A percentile compares a stretch with the other conserved stretches of the same genome.
Evolutionary conservation across 2,797 vertebrate species (phyloP).

Genomic region (Aphelocoma californica): DNA sequence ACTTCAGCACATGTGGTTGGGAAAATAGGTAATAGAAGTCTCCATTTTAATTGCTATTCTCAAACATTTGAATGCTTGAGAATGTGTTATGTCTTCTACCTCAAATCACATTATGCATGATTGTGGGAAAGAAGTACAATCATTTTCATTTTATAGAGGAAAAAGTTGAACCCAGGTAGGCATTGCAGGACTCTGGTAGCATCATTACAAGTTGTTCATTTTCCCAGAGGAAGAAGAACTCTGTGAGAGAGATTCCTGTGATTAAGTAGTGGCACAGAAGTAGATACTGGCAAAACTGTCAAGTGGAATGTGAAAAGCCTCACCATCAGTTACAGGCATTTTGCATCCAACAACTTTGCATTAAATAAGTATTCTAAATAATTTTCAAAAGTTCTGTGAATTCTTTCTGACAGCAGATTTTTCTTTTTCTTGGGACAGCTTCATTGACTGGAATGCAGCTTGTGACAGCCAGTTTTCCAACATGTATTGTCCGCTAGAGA

Average conservation of each 20-base stretch:
- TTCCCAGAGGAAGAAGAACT: not conserved
- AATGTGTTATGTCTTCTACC: not conserved
- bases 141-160: not conserved
- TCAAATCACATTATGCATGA: not conserved
- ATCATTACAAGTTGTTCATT: not conserved
- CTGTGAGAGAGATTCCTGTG: not conserved
- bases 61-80: not conserved
- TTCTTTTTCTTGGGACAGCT: constrained; percentile 58
- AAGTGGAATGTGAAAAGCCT: not conserved
- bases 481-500: constrained; percentile 76
- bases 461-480: constrained; percentile 78
- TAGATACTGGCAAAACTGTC: not conserved
- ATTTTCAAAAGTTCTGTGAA: not conserved
- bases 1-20: not conserved
- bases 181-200: not conserved
- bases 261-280: not conserved
- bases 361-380: not conserved
- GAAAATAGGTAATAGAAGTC: not conserved
- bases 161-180: not conserved
- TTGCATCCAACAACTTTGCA: not conserved
- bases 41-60: not conserved
- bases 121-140: not conserved
- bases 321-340: not conserved
- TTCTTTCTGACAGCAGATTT: constrained; percentile 24
- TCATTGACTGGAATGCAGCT: constrained; percentile 77